Evolutionary conservation across 2,797 vertebrate species (phyloP).

Genomic region (Muscicapa striata): DNA sequence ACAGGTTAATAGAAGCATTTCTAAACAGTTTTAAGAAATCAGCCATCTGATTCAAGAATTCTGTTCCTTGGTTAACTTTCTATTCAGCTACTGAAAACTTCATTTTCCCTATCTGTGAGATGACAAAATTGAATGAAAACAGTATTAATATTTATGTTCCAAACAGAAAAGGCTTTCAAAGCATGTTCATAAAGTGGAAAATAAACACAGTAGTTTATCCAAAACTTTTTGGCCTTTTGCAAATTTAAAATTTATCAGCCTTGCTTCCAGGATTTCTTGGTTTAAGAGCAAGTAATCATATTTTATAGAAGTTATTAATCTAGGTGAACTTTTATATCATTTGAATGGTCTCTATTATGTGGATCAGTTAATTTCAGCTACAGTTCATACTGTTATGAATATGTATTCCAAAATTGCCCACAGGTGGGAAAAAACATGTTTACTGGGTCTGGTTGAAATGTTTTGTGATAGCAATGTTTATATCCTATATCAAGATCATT

Average conservation of each 20-base stretch:
- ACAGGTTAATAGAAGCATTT: slow-evolving; percentile 29
- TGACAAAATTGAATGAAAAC: slow-evolving; percentile 27
- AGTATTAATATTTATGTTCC: slow-evolving; percentile 48
- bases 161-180: slow-evolving; percentile 7
- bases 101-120: slow-evolving; percentile 34
- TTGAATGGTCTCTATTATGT: background rate
- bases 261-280: background rate
- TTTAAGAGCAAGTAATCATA: background rate
- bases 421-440: background rate
- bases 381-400: background rate
- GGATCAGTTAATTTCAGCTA: background rate
- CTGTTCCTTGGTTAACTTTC: background rate
- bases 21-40: background rate
- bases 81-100: slow-evolving; percentile 42
- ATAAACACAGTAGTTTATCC: background rate
- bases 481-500: background rate
- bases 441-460: background rate
- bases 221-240: slow-evolving; percentile 1
- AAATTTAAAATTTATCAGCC: background rate
- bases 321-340: background rate
- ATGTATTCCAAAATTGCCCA: background rate
- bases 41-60: slow-evolving; percentile 4
- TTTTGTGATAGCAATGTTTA: background rate
- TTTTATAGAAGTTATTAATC: background rate
- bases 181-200: background rate